Conservation (phyloP, 2,797 vertebrate genomes). For the Siniperca scherzeri region DNA sequence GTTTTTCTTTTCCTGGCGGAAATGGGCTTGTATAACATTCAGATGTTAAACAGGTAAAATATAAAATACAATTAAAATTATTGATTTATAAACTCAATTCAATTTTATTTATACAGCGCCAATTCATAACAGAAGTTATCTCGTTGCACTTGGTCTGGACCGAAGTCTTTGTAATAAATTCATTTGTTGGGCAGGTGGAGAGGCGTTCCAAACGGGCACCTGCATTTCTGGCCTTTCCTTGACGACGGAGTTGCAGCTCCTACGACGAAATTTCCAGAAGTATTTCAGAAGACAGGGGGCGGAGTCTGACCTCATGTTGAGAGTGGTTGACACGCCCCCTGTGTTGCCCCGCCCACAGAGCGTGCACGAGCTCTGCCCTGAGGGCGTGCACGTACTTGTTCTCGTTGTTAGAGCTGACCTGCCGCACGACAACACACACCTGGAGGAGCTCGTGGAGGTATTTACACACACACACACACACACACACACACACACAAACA, state of each 20-base stretch:
- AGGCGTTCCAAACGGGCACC: conserved; percentile 79
- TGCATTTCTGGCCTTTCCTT: conserved; percentile 70
- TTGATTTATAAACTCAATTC: too few relatives aligned
- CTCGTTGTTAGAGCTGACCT: conserved; percentile 86
- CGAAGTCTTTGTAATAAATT: too few relatives aligned
- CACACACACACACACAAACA: not conserved
- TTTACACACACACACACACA: conserved; percentile 6
- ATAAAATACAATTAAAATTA: too few relatives aligned
- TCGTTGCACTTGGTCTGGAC: too few relatives aligned
- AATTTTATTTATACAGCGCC: too few relatives aligned
- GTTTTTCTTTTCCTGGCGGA: too few relatives aligned
- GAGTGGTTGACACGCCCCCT: conserved; percentile 87
- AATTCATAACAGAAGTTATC: too few relatives aligned
- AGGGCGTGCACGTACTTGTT: conserved; percentile 86
- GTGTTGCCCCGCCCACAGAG: conserved; percentile 40
- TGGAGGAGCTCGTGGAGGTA: conserved; percentile 76
- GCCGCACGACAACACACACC: conserved; percentile 46
- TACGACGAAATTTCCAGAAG: conserved; percentile 68
- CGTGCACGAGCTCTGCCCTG: conserved; percentile 74
- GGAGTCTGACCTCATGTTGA: conserved; percentile 80
- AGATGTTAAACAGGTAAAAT: too few relatives aligned
- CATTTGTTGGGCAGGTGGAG: conserved; percentile 64
- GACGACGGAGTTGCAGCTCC: conserved; percentile 72
- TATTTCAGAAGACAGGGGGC: conserved; percentile 77
- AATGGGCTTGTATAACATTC: too few relatives aligned